Percentiles rank a stretch among this genome's conserved stretches.
Evolutionary conservation across 1,140 invertebrate genomes (phyloP).

Genomic region (Pantala flavescens): DNA sequence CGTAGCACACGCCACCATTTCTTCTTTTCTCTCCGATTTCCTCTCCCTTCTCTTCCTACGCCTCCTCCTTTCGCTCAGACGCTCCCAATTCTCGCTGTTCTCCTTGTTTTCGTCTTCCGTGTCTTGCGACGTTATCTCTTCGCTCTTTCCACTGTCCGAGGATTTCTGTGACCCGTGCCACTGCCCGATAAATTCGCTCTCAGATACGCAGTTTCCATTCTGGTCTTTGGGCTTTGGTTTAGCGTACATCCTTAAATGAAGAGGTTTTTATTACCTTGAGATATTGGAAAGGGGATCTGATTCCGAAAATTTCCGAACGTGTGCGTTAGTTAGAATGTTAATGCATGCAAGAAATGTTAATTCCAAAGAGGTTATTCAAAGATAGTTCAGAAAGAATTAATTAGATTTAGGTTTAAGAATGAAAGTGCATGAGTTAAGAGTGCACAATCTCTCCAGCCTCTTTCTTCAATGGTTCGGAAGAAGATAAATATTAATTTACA

Average conservation of each 20-base stretch:
- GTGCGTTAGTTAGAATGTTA: too few relatives aligned
- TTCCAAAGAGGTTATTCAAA: too few relatives aligned
- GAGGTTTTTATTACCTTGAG: too few relatives aligned
- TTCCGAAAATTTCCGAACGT: too few relatives aligned
- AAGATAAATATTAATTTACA: too few relatives aligned
- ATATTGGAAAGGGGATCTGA: too few relatives aligned
- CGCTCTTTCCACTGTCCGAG: background rate
- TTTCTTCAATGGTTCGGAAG: too few relatives aligned
- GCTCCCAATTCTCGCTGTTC: background rate
- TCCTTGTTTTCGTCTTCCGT: background rate
- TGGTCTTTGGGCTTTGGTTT: background rate
- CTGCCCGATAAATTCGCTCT: background rate
- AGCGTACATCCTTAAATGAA: background rate
- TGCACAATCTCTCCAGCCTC: too few relatives aligned
- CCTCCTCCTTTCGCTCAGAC: background rate
- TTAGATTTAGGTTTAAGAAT: too few relatives aligned
- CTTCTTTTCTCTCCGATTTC: background rate
- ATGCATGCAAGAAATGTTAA: too few relatives aligned
- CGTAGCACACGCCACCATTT: background rate
- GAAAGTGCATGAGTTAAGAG: too few relatives aligned
- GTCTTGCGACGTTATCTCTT: background rate
- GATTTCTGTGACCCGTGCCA: background rate
- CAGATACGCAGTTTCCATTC: background rate
- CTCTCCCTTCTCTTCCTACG: background rate
- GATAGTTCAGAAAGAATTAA: too few relatives aligned